phyloP scores from a whole-genome alignment of 2,113 vertebrate genomes.

The Sula dactylatra region DNA sequence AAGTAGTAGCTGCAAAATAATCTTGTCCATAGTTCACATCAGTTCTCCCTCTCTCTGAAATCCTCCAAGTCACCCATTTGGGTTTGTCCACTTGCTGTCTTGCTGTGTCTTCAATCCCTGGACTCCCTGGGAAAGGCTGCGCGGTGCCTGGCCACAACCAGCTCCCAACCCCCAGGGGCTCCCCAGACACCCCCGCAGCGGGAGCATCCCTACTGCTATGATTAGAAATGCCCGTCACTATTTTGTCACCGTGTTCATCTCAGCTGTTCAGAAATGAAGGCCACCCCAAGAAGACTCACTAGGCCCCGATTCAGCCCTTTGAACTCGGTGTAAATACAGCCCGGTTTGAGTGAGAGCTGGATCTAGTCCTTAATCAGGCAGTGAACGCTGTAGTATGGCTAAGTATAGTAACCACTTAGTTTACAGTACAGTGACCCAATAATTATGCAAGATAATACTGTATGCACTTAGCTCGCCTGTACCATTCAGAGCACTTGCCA shows the following conservation, averaged over 20 bases:
- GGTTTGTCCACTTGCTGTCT: not conserved
- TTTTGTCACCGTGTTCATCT: not conserved
- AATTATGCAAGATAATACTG: conserved; percentile 74
- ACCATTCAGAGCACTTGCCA: conserved; percentile 57
- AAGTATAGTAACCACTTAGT: conserved; percentile 67
- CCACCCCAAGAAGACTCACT: not conserved
- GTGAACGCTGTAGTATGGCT: not conserved
- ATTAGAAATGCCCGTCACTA: not conserved
- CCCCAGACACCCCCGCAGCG: not conserved
- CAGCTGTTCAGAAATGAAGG: not conserved
- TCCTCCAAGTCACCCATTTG: not conserved
- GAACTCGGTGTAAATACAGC: not conserved
- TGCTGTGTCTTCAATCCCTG: not conserved
- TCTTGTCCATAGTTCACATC: not conserved
- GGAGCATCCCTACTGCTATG: not conserved
- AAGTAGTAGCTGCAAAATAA: not conserved
- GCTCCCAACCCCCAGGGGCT: not conserved
- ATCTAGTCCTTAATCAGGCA: conserved; percentile 14
- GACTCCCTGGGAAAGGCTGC: not conserved
- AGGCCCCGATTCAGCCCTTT: not conserved
- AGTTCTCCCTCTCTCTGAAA: not conserved
- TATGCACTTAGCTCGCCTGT: conserved; percentile 64
- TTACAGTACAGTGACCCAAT: conserved; percentile 66
- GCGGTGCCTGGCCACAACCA: not conserved
- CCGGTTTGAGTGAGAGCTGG: not conserved